These are phyloP conservation scores for Empidonax alnorum DNA, from an alignment of 2,113 vertebrate genomes.

Conservation along the genomic window DNA sequence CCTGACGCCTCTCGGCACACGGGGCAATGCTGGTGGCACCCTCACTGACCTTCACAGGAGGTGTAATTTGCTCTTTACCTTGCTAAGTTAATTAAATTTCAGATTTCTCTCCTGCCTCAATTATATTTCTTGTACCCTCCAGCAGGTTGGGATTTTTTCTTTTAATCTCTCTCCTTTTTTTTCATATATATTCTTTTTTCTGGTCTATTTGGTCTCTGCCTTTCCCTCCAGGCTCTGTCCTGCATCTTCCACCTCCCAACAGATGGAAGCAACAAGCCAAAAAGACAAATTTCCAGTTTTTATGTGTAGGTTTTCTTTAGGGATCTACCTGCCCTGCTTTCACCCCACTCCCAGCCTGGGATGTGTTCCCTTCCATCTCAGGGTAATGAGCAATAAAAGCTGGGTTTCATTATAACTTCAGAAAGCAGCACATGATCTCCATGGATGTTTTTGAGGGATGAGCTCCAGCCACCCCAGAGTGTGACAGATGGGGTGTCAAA, in stretches of 20 bases:
- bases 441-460: not conserved
- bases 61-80: not conserved
- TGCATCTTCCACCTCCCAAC: not conserved
- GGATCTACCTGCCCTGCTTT: not conserved
- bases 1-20: not conserved
- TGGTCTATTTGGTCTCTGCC: not conserved
- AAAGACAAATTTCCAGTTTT: not conserved
- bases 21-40: not conserved
- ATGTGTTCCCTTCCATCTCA: not conserved
- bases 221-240: not conserved
- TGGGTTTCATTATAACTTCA: not conserved
- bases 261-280: not conserved
- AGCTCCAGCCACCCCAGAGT: not conserved
- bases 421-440: not conserved
- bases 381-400: not conserved
- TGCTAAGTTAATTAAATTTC: not conserved
- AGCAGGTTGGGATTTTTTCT: not conserved
- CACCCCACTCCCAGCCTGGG: not conserved
- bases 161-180: not conserved
- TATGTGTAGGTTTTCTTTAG: not conserved
- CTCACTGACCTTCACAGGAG: not conserved
- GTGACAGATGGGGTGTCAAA: not conserved
- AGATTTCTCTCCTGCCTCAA: not conserved
- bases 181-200: not conserved
- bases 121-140: not conserved